These are phyloP conservation scores for Ditylenchus dipsaci DNA, from an alignment of 1,140 invertebrate genomes.

Conservation along the genomic window DNA sequence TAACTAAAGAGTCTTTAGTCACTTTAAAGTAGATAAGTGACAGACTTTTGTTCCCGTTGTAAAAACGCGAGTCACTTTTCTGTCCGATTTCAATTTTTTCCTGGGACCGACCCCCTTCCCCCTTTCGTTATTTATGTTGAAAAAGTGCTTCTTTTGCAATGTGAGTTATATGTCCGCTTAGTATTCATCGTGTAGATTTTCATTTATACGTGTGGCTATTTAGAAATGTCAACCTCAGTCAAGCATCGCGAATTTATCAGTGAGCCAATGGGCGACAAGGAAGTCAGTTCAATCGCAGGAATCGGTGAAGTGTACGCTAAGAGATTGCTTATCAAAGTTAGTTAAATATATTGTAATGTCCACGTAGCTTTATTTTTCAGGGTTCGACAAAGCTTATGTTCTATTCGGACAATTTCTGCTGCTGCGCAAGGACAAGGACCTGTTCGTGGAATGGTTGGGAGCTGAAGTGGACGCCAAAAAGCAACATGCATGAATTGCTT, in stretches of 20 bases:
- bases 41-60: too few species aligned
- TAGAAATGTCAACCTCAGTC: conserved; percentile 76
- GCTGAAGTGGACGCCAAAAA: conserved; percentile 79
- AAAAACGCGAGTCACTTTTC: too few species aligned
- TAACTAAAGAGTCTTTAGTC: too few species aligned
- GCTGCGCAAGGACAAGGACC: conserved; percentile 87
- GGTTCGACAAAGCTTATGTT: conserved; percentile 79
- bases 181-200: too few species aligned
- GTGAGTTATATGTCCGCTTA: too few species aligned
- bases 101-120: too few species aligned
- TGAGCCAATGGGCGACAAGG: conserved; percentile 89
- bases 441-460: conserved; percentile 96
- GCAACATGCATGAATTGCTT: conserved; percentile 72
- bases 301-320: conserved; percentile 85
- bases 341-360: conserved; percentile 20
- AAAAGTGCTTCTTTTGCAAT: too few species aligned
- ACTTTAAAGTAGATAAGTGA: too few species aligned
- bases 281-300: conserved; percentile 83
- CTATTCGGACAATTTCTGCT: conserved; percentile 94
- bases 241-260: conserved; percentile 88
- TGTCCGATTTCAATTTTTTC: too few species aligned
- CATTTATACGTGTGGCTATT: too few species aligned
- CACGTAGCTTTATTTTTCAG: conserved; percentile 31
- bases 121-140: too few species aligned
- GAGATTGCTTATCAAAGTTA: conserved; percentile 86